Evolutionary conservation across 1,140 invertebrate species (phyloP).

Genomic region (Drosophila pandora): DNA sequence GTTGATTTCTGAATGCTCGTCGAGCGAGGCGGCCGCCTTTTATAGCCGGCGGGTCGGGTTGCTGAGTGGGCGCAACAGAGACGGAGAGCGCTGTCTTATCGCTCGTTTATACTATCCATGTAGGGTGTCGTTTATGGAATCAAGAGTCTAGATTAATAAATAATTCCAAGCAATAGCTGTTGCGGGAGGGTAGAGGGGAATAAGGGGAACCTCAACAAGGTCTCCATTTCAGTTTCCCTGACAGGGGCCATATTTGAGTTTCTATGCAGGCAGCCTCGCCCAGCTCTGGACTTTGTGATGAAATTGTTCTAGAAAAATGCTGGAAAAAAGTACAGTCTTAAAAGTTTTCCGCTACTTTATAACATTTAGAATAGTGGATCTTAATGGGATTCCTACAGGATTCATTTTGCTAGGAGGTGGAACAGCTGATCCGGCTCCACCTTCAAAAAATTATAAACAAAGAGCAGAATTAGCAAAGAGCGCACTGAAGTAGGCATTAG

Average conservation of each 20-base stretch:
- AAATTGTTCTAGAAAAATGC: constrained; percentile 23
- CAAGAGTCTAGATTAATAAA: constrained; percentile 14
- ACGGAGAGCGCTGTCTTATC: too few species aligned
- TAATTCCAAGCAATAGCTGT: constrained; percentile 4
- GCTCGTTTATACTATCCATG: too few species aligned
- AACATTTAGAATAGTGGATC: background rate
- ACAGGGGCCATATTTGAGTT: background rate
- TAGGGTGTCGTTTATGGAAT: constrained; percentile 2
- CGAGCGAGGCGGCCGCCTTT: constrained; percentile 32
- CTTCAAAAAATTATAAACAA: constrained; percentile 47
- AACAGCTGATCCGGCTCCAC: constrained; percentile 33
- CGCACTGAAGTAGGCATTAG: constrained; percentile 6
- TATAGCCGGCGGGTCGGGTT: too few species aligned
- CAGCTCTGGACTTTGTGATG: constrained; percentile 27
- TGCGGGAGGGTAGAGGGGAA: background rate
- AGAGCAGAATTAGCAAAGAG: constrained; percentile 37
- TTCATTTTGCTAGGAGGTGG: background rate
- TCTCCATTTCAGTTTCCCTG: constrained; percentile 2
- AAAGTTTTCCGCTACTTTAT: constrained; percentile 14
- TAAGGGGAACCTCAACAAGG: constrained; percentile 16
- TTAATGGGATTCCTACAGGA: background rate
- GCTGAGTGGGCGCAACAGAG: too few species aligned
- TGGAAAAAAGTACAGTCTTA: constrained; percentile 22
- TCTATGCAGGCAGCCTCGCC: background rate
- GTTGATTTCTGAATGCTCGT: constrained; percentile 55